These are phyloP conservation scores for Microcebus jonahi DNA, from an alignment of 2,113 vertebrate species.

Conservation along the genomic window DNA sequence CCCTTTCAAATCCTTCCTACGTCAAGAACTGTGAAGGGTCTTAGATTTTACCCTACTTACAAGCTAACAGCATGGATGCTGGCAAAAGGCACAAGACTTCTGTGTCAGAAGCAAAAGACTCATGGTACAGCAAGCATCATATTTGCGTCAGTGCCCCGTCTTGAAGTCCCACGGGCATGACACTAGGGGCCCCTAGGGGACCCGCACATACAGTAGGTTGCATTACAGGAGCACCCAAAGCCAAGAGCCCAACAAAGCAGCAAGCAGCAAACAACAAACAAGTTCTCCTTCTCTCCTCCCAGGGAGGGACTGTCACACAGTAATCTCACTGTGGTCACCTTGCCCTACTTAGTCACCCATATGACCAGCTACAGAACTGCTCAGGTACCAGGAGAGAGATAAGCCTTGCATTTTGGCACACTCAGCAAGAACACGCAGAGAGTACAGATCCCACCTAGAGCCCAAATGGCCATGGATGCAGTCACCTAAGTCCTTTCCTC, in stretches of 20 bases:
- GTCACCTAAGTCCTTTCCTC: background rate
- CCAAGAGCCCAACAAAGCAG: background rate
- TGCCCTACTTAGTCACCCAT: background rate
- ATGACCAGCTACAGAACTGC: background rate
- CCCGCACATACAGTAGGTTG: background rate
- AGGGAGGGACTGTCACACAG: background rate
- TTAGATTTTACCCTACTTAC: background rate
- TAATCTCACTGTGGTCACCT: background rate
- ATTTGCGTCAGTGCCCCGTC: background rate
- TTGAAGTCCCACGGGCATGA: background rate
- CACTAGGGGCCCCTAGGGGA: background rate
- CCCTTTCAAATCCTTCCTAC: background rate
- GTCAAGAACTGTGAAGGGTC: background rate
- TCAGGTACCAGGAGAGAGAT: background rate
- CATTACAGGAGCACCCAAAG: background rate
- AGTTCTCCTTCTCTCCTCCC: background rate
- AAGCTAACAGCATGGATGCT: background rate
- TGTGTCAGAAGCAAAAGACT: background rate
- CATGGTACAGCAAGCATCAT: background rate
- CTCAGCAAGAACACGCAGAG: background rate
- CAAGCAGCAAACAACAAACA: background rate
- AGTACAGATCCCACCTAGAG: background rate
- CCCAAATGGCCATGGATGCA: background rate
- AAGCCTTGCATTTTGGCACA: background rate
- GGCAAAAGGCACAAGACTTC: background rate